Conservation (phyloP, 1,140 invertebrate genomes). For the Ceratina japonica region DNA sequence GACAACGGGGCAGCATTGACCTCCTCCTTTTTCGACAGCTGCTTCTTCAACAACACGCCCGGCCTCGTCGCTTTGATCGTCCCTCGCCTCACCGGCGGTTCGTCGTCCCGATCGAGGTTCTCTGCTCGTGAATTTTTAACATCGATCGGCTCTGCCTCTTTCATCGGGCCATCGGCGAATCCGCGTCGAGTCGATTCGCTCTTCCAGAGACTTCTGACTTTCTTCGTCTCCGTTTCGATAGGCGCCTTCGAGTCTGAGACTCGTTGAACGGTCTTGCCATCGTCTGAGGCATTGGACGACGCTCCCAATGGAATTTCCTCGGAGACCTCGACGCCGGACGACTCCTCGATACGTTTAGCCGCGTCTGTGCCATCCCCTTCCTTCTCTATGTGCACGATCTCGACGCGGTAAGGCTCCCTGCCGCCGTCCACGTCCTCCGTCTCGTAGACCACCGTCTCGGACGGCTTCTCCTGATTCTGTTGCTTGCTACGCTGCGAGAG, state of each 20-base stretch:
- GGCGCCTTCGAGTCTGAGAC: neutral
- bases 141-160: neutral
- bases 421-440: neutral
- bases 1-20: neutral
- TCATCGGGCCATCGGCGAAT: neutral
- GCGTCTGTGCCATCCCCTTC: slow-evolving; percentile 34
- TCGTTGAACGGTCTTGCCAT: neutral
- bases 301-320: neutral
- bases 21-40: slow-evolving; percentile 43
- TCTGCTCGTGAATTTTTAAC: neutral
- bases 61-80: slow-evolving; percentile 1
- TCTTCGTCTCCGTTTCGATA: neutral
- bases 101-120: too few relatives aligned
- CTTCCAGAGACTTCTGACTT: slow-evolving; percentile 2
- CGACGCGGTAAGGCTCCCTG: slow-evolving; percentile 29
- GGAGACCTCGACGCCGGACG: neutral
- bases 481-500: neutral
- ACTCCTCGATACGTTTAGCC: neutral
- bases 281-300: too few relatives aligned
- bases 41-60: slow-evolving; percentile 54
- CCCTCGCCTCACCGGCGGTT: neutral
- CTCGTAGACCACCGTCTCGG: slow-evolving; percentile 11
- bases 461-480: slow-evolving; percentile 21
- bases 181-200: neutral
- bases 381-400: slow-evolving; percentile 50